Percentiles rank a stretch among this genome's conserved stretches.
Evolutionary conservation across 2,797 vertebrate genomes (phyloP).

Genomic region (Dicrostonyx torquatus): DNA sequence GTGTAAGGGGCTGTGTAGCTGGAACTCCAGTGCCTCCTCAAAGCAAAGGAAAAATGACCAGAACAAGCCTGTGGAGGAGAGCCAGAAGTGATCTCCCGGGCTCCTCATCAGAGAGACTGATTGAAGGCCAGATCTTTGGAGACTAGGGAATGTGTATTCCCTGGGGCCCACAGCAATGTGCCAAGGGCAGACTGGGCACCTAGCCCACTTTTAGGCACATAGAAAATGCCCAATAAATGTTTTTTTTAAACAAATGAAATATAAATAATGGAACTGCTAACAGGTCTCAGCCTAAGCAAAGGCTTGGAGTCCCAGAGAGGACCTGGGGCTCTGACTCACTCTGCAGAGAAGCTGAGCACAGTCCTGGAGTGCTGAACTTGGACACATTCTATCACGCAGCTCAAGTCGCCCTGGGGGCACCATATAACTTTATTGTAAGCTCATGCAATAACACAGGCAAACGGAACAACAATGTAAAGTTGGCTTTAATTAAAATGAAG

Average conservation of each 20-base stretch:
- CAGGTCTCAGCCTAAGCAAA: constrained; percentile 56
- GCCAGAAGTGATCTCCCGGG: background rate
- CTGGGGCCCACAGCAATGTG: background rate
- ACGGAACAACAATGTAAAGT: constrained; percentile 88
- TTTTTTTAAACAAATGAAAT: constrained; percentile 66
- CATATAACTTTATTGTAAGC: constrained; percentile 88
- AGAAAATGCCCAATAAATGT: constrained; percentile 57
- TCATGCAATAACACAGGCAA: constrained; percentile 87
- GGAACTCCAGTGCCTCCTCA: background rate
- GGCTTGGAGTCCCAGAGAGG: constrained; percentile 49
- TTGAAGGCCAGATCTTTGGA: background rate
- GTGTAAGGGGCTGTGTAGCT: background rate
- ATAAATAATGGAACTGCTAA: constrained; percentile 63
- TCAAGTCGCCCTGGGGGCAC: constrained; percentile 84
- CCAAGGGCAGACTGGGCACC: constrained; percentile 21
- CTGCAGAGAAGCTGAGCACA: constrained; percentile 56
- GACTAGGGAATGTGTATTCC: background rate
- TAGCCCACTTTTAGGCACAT: constrained; percentile 7
- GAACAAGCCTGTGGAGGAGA: background rate
- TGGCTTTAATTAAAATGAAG: constrained; percentile 89
- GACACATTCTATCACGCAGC: constrained; percentile 83
- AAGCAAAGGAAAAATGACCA: background rate
- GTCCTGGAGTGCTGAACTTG: constrained; percentile 65
- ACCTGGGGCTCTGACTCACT: constrained; percentile 48
- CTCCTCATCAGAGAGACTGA: background rate